These are phyloP conservation scores for Hiodon tergisus DNA, from an alignment of 2,113 vertebrate species.

Conservation along the genomic window DNA sequence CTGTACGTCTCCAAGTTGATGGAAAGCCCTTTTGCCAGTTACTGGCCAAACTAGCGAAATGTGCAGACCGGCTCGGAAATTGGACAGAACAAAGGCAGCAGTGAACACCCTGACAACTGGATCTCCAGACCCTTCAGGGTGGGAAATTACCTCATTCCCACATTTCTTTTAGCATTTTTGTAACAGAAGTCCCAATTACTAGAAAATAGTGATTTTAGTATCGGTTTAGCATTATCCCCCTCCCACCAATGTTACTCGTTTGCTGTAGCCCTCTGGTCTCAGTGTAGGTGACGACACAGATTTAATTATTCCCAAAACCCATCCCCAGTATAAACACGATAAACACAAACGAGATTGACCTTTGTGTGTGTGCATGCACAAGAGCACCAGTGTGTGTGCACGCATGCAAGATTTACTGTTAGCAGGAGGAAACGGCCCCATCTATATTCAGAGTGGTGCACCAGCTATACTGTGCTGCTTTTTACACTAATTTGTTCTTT, in stretches of 20 bases:
- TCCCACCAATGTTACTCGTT: not conserved
- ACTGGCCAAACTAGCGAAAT: not conserved
- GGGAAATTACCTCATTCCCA: not conserved
- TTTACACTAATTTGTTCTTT: not conserved
- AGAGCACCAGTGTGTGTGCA: not conserved
- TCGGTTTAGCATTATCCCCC: not conserved
- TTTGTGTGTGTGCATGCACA: not conserved
- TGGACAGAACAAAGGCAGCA: not conserved
- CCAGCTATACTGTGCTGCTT: not conserved
- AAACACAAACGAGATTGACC: conserved; percentile 9
- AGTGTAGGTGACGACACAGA: not conserved
- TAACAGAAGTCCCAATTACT: no score
- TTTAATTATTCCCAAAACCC: conserved; percentile 1
- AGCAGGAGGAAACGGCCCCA: not conserved
- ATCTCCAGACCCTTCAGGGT: no score
- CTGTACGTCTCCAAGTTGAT: conserved; percentile 32
- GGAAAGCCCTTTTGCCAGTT: not conserved
- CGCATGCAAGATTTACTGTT: not conserved
- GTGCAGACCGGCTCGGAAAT: not conserved
- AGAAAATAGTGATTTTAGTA: not conserved
- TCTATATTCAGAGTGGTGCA: not conserved
- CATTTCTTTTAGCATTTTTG: no score
- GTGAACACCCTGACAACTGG: not conserved
- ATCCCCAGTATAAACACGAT: not conserved
- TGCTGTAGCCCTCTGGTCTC: no score